phyloP scores from a whole-genome alignment of 2,797 vertebrate species.

The Scyliorhinus canicula region DNA sequence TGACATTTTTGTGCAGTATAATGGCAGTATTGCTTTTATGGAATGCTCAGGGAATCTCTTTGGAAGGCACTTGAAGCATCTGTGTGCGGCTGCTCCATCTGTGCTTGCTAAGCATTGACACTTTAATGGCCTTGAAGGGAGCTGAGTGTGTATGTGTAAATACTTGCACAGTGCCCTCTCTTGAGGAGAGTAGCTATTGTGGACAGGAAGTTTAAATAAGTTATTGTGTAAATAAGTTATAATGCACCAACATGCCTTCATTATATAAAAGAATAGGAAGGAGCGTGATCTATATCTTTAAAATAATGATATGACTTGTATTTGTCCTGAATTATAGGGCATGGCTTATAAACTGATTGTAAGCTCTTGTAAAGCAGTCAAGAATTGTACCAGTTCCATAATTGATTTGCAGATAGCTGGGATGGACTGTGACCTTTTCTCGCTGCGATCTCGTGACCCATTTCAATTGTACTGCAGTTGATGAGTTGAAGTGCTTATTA shows the following conservation, averaged over 20 bases:
- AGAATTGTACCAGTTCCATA: neutral
- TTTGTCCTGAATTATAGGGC: neutral
- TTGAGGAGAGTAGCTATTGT: neutral
- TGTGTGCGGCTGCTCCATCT: neutral
- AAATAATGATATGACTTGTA: neutral
- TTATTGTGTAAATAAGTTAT: neutral
- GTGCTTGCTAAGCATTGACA: neutral
- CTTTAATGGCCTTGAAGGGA: neutral
- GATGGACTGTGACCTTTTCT: neutral
- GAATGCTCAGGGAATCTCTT: neutral
- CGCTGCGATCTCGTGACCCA: conserved; percentile 40
- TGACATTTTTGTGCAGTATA: neutral
- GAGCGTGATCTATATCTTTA: neutral
- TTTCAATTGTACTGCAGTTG: neutral
- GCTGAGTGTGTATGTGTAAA: neutral
- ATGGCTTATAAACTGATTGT: neutral
- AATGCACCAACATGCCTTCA: neutral
- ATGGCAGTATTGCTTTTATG: neutral
- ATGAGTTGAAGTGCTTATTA: neutral
- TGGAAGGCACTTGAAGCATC: neutral
- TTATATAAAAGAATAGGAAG: neutral
- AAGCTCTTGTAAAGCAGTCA: neutral
- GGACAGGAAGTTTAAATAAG: neutral
- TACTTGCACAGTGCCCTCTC: neutral
- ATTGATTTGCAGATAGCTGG: neutral